phyloP scores from a whole-genome alignment of 2,113 vertebrate species.

The Chloropsis cyanopogon region DNA sequence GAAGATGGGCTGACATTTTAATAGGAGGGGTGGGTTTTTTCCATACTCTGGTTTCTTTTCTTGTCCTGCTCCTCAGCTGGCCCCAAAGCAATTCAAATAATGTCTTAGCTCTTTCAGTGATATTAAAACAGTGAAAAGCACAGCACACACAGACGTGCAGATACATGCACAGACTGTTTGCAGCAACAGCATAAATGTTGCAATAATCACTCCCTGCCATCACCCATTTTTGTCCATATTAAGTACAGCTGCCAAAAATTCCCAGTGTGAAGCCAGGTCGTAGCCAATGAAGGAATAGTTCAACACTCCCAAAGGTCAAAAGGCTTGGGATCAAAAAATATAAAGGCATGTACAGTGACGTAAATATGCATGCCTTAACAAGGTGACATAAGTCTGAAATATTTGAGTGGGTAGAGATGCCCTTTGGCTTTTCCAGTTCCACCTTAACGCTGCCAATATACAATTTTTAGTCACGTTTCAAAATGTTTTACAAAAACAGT shows the following conservation, averaged over 20 bases:
- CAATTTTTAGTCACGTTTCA: not conserved
- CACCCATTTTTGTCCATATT: not conserved
- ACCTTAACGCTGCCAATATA: not conserved
- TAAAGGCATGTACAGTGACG: conserved; percentile 40
- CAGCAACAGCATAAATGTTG: not conserved
- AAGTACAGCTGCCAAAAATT: not conserved
- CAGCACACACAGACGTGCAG: not conserved
- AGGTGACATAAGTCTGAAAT: conserved; percentile 49
- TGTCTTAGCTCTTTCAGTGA: not conserved
- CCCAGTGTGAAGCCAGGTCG: not conserved
- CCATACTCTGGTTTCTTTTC: not conserved
- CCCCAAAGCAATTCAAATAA: not conserved
- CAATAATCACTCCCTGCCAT: conserved; percentile 14
- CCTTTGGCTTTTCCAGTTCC: conserved; percentile 37
- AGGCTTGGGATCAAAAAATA: conserved; percentile 57
- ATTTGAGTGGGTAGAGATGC: conserved; percentile 50
- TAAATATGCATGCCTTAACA: conserved; percentile 47
- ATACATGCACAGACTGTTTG: not conserved
- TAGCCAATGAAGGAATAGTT: conserved; percentile 45
- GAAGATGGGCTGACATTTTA: not conserved
- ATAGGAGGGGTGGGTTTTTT: not conserved
- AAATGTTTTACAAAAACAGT: not conserved
- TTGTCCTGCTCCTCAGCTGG: not conserved
- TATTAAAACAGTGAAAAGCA: not conserved
- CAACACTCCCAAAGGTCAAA: conserved; percentile 54